A percentile compares a stretch with the other conserved stretches of the same genome.
These are phyloP conservation scores for Drosophila pegasa DNA, from an alignment of 2,888 invertebrate species.

Conservation along the genomic window DNA sequence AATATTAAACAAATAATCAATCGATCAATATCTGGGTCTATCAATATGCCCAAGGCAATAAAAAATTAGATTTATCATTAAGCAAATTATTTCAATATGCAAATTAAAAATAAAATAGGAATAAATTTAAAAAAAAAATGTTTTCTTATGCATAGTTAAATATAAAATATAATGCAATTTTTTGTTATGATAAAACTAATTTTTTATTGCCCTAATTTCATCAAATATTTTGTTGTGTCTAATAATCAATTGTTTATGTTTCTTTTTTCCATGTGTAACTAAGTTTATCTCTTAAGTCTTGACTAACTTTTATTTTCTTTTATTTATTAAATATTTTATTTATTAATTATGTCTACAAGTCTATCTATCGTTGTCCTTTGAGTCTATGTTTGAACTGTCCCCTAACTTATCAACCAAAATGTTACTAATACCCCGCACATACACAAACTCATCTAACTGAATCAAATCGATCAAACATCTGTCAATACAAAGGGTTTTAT, in stretches of 20 bases:
- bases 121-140: not conserved
- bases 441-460: conserved; percentile 21
- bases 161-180: not conserved
- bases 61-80: not conserved
- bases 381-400: conserved; percentile 34
- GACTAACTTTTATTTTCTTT: conserved; percentile 17
- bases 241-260: not conserved
- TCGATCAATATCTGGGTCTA: not conserved
- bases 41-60: not conserved
- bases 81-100: not conserved
- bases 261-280: not conserved
- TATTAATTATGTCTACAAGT: conserved; percentile 10
- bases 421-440: conserved; percentile 46
- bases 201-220: conserved; percentile 3
- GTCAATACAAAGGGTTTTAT: not conserved
- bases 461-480: not conserved
- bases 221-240: not conserved
- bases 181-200: not conserved
- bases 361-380: conserved; percentile 18
- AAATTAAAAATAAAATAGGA: not conserved
- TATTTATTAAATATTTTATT: not conserved
- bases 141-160: not conserved
- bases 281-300: conserved; percentile 1
- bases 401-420: conserved; percentile 17
- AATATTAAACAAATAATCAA: not conserved